These are phyloP conservation scores for Centropus unirufus DNA, from an alignment of 2,113 vertebrate species.

Conservation along the genomic window DNA sequence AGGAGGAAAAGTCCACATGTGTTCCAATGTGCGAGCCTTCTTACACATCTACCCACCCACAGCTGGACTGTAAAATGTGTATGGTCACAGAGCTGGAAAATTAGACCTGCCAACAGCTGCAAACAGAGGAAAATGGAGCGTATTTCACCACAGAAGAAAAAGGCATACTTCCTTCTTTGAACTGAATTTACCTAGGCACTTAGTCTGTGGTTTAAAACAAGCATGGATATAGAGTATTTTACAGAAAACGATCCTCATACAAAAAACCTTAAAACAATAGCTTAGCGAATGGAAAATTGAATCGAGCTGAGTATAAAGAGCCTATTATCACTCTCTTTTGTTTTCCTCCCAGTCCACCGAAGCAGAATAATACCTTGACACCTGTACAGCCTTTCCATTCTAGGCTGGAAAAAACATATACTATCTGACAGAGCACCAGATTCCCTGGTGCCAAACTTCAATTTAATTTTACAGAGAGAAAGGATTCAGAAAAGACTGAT, in stretches of 20 bases:
- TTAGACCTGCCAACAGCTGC: slow-evolving; percentile 13
- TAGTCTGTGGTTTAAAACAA: not conserved
- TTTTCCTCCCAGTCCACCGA: not conserved
- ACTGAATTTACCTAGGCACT: not conserved
- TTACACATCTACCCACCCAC: not conserved
- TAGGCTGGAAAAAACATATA: not conserved
- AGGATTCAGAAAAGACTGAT: slow-evolving; percentile 51
- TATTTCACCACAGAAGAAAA: not conserved
- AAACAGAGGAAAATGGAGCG: not conserved
- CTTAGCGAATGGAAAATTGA: not conserved
- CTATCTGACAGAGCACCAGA: slow-evolving; percentile 38
- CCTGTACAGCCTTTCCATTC: not conserved
- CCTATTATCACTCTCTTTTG: not conserved
- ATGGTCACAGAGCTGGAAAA: not conserved
- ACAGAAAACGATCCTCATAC: not conserved
- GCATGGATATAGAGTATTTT: not conserved
- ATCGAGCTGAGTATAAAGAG: not conserved
- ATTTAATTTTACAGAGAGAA: slow-evolving; percentile 67
- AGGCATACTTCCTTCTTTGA: not conserved
- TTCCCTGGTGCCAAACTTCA: slow-evolving; percentile 53
- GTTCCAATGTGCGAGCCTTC: not conserved
- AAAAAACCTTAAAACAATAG: not conserved
- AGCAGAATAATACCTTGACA: slow-evolving; percentile 29
- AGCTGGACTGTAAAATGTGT: not conserved
- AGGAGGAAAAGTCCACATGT: not conserved